Conservation (phyloP, 2,888 invertebrate genomes). For the Choristoneura rosaceana region DNA sequence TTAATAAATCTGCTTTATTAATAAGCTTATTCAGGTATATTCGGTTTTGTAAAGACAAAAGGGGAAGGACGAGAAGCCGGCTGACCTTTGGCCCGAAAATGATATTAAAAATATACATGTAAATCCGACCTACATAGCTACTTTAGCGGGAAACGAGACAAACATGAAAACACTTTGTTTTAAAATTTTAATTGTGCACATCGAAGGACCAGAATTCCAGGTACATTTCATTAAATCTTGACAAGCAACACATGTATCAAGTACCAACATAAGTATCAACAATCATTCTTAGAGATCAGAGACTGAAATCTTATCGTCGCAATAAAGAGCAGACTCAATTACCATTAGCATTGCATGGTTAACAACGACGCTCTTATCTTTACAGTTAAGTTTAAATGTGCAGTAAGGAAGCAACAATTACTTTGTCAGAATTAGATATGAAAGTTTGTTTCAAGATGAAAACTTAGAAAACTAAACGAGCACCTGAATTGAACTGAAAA, state of each 20-base stretch:
- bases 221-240: not conserved
- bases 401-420: slow-evolving; percentile 19
- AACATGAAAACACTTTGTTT: too few species aligned
- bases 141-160: too few species aligned
- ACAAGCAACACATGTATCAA: slow-evolving; percentile 23
- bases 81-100: slow-evolving; percentile 3
- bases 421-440: not conserved
- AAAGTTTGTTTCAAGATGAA: not conserved
- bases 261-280: slow-evolving; percentile 18
- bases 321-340: slow-evolving; percentile 21
- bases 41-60: slow-evolving; percentile 18
- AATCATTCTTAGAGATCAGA: slow-evolving; percentile 33
- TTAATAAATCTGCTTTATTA: slow-evolving; percentile 34
- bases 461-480: not conserved
- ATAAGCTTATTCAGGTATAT: slow-evolving; percentile 33
- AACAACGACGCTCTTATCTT: slow-evolving; percentile 27
- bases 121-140: not conserved
- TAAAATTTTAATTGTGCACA: not conserved
- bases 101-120: not conserved
- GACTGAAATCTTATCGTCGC: slow-evolving; percentile 18
- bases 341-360: slow-evolving; percentile 35
- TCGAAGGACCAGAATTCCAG: not conserved
- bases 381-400: slow-evolving; percentile 28
- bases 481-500: too few species aligned
- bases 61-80: slow-evolving; percentile 5